Percentiles rank a stretch among this genome's conserved stretches.
Conservation (phyloP, 1,140 invertebrate genomes). For the Zaprionus nigranus region DNA sequence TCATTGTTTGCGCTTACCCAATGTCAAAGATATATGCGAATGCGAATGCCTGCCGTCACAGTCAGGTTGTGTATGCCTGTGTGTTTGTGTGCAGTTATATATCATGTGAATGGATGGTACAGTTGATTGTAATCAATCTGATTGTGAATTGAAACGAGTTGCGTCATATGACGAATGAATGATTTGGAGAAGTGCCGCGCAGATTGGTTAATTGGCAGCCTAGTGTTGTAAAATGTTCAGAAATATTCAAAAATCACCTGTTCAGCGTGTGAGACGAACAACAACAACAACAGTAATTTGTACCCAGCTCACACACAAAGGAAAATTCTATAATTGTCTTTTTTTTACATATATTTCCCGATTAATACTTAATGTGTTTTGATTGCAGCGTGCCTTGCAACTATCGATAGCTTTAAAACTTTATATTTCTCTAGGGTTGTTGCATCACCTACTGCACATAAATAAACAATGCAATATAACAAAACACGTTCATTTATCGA, state of each 20-base stretch:
- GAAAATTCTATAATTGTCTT: too few relatives aligned
- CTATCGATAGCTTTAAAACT: neutral
- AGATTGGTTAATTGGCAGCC: constrained; percentile 20
- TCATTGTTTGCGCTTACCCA: constrained; percentile 40
- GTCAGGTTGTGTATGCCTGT: neutral
- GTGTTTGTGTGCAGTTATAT: neutral
- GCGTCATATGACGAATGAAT: constrained; percentile 16
- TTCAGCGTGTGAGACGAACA: neutral
- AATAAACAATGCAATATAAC: neutral
- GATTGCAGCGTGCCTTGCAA: neutral
- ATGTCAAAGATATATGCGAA: constrained; percentile 23
- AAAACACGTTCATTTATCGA: constrained; percentile 4
- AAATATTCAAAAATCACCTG: constrained; percentile 11
- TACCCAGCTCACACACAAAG: too few relatives aligned
- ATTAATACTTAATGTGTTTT: neutral
- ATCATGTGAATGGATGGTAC: constrained; percentile 19
- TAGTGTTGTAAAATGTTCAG: constrained; percentile 27
- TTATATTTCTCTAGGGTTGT: neutral
- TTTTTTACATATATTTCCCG: neutral
- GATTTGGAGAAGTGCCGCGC: neutral
- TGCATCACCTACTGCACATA: neutral
- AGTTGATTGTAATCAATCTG: constrained; percentile 41
- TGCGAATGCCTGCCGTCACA: neutral
- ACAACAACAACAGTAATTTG: too few relatives aligned
- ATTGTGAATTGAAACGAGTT: constrained; percentile 32